Evolutionary conservation across 2,113 vertebrate species (phyloP), one percentile per base, ranked within the genome.

Genomic region (Indicator indicator): DNA sequence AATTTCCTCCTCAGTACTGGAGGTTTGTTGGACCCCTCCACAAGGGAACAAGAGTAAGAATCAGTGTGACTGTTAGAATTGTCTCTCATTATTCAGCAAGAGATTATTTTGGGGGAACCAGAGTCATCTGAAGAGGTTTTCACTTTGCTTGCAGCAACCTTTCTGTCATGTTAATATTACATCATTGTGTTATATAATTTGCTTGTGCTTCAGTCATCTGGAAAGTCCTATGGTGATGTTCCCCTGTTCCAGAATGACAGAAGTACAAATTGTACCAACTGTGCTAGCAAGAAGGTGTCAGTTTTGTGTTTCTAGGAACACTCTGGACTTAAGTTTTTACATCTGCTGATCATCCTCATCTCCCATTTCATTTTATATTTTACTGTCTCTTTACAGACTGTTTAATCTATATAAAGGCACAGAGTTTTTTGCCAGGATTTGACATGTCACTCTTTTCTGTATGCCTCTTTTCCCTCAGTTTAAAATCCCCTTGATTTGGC

Each of bases 351-450:
- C 80, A 80, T 63, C 50, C 58, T 72, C 59, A 94, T 82, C 63
- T 90, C 63, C 46, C n/a, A 82, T 78, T 93, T 87, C 55, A 79
- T 94, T 92, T 92, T 82, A 52, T 82, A 90, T 94, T 89, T 89
- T 93, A 70, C 93, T 73, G 21, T 63, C 63, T 94, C 46, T 86
- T 96, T 95, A 73, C 77, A 92, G 89, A 85, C 79, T 85, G 86
- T 90, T 93, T 95, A 84, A 93, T 92, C 77, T 95, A 90, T 94
- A 90, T 93, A 92, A 94, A 97, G 86, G 19, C 59, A 90, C 9
- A 59, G 55, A 87, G 36, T 84, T 89, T 94, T 75, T 79, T 48
- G 63, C 86, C 89, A 96, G 59, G 80, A 85, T 83, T 82, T 87
- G 59, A 88, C 59, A 89, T 83, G 73, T 73, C 89, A 92, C 48